Base-by-base conservation (phyloP, 2,888 invertebrate genomes). In the Alsophila aescularia region DNA sequence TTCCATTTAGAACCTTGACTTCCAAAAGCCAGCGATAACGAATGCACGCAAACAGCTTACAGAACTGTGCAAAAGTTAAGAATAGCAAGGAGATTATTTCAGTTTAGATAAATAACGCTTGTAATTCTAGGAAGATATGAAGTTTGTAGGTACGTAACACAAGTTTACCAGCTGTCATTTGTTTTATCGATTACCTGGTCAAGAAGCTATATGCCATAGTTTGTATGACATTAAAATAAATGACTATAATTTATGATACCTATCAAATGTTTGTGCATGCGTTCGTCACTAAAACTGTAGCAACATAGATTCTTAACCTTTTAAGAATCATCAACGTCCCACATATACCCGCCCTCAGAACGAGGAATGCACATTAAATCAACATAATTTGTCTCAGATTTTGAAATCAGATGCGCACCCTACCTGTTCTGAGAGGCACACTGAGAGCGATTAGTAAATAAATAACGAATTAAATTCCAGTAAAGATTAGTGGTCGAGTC, bases 381-480 rank as follows among this genome's bases (percentile, higher is more conserved):
- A 58, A 66, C 64, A 64, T 62, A 64, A 66, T 69, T 62, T 67
- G 64, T 62, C 65, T 59, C 64, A 60, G 57, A 61, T 69, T 76
- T 73, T 68, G 62, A 69, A 72, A 79, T 72, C 70, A 76, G 67
- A 70, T 70, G 69, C 67, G 60, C 72, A 70, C 73, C 72, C 72
- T 75, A 77, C 80, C 76, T 72, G 77, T 69, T 70, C 64, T 57
- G 62, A 69, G 71, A 69, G 73, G 53, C 53, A 64, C 62, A 71
- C 74, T 49, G 27, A 68, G 71, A 72, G 71, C 83, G 83, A 84
- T 85, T 83, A 84, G 81, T 85, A 85, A 87, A 85, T 85, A 88
- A 87, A 86, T 85, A 86, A 83, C 85, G 82, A 87, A 87, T 88
- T 88, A 88, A 88, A 88, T 85, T 85, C 85, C 84, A 82, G 72